Conservation (phyloP, 2,113 vertebrate genomes). For the Oryzias curvinotus region DNA sequence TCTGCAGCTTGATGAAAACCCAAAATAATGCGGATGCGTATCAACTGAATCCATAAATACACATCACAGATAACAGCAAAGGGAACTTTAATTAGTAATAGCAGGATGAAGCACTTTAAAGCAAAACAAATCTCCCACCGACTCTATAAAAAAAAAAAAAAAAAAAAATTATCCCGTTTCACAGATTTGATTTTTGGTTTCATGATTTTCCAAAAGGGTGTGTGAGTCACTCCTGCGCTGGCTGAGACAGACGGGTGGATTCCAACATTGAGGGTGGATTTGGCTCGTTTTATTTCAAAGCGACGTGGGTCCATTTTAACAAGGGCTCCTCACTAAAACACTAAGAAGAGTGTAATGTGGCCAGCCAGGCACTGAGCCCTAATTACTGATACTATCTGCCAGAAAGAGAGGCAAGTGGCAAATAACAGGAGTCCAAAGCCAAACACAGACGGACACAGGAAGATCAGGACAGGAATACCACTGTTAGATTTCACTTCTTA, state of each 20-base stretch:
- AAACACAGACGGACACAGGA: constrained; percentile 44
- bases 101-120: constrained; percentile 9
- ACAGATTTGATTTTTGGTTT: constrained; percentile 14
- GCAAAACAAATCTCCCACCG: constrained; percentile 17
- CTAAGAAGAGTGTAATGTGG: constrained; percentile 39
- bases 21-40: not conserved
- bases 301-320: constrained; percentile 50
- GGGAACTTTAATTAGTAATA: constrained; percentile 28
- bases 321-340: constrained; percentile 46
- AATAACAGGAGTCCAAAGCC: constrained; percentile 59
- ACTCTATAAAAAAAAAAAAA: not conserved
- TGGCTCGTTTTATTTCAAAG: constrained; percentile 56
- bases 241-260: constrained; percentile 13
- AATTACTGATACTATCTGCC: constrained; percentile 58
- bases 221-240: constrained; percentile 20
- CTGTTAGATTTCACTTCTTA: not conserved
- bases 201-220: not conserved
- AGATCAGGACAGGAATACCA: constrained; percentile 31
- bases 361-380: constrained; percentile 40
- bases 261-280: constrained; percentile 40
- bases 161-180: constrained; percentile 10
- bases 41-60: constrained; percentile 2
- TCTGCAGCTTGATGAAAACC: not conserved
- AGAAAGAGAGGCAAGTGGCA: constrained; percentile 49
- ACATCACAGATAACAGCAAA: not conserved